Percentiles rank a stretch among this genome's conserved stretches.
Conservation (phyloP, 92 coral and sea anemone genomes). For the Chrysogorgia sp. region DNA sequence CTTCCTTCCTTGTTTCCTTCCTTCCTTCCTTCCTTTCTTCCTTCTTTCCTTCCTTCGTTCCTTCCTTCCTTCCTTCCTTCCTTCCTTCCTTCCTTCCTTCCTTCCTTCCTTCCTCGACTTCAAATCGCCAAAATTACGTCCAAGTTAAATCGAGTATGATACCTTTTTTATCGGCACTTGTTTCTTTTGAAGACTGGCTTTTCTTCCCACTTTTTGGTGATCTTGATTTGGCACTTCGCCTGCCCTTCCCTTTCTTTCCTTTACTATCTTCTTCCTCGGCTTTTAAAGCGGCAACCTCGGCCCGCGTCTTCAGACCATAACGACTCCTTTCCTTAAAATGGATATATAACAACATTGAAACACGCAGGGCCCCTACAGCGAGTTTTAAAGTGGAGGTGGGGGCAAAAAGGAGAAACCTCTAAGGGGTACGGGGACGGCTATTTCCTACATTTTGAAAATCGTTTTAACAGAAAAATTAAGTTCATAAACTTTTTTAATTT, state of each 20-base stretch:
- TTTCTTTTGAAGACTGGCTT: constrained; percentile 69
- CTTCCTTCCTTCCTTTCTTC: too few relatives aligned
- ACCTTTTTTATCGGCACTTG: constrained; percentile 69
- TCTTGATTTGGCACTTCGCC: constrained; percentile 75
- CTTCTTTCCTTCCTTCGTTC: background rate
- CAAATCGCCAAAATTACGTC: too few relatives aligned
- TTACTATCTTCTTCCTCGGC: constrained; percentile 95
- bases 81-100: too few relatives aligned
- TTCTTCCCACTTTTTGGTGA: constrained; percentile 69
- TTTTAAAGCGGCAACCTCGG: constrained; percentile 82
- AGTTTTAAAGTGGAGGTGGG: too few relatives aligned
- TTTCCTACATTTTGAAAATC: too few relatives aligned
- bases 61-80: background rate
- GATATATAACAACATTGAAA: background rate
- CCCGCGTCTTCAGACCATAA: constrained; percentile 89
- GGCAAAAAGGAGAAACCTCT: too few relatives aligned
- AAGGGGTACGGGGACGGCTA: too few relatives aligned
- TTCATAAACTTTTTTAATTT: too few relatives aligned
- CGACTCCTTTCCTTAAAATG: constrained; percentile 67
- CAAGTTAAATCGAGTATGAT: background rate
- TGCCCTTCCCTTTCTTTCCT: constrained; percentile 81
- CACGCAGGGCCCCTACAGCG: too few relatives aligned
- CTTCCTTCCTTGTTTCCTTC: too few relatives aligned
- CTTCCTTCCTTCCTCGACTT: too few relatives aligned
- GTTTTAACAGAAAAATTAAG: too few relatives aligned